Evolutionary conservation across 1,140 invertebrate genomes (phyloP), one percentile per base, ranked within the genome.

Genomic region (Drosophila tropicalis): DNA sequence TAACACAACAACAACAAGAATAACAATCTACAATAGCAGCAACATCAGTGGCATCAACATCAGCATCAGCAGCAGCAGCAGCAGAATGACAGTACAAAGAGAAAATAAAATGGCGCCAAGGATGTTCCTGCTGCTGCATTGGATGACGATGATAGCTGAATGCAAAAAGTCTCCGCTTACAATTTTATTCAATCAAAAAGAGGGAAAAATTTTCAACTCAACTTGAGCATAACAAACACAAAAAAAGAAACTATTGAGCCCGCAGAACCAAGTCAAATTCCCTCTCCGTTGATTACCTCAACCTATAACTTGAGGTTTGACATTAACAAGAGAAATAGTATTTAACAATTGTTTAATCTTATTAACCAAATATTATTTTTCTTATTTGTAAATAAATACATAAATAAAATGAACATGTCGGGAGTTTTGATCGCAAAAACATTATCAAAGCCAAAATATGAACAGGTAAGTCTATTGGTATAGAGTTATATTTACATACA

Each of bases 111-210:
- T 87, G 84, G 80, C 75, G 76, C 15, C 44, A 47, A 51, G 44
- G 44, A 51, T 51, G 19, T 74, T 68, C 40, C 40, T 56, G 60
- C 58, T 75, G 58, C 61, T 56, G 69, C 81, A 67, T 64, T 58
- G 70, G 68, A 76, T 85, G 79, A 86, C 81, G 81, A 81, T 81
- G 75, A 58, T 58, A 70, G 82, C 69, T 51, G 75, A 82, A 87
- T 70, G 83, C 76, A 61, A 82, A 70, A 81, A 70, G 80, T 79
- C 72, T 90, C 87, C 65, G 70, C 57, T 90, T 90, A 90, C 86
- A 90, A 70, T 90, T 90, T 82, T 75, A 90, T 75, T 90, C 82
- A 87, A 90, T 90, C 81, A 84, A 84, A 70, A 82, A 75, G 36
- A 39, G 36, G 12, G 3, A 39, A 39, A 39, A 39, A 39, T 39